Evolutionary conservation across 1,140 invertebrate species (phyloP).

Genomic region (Mizuhopecten yessoensis): DNA sequence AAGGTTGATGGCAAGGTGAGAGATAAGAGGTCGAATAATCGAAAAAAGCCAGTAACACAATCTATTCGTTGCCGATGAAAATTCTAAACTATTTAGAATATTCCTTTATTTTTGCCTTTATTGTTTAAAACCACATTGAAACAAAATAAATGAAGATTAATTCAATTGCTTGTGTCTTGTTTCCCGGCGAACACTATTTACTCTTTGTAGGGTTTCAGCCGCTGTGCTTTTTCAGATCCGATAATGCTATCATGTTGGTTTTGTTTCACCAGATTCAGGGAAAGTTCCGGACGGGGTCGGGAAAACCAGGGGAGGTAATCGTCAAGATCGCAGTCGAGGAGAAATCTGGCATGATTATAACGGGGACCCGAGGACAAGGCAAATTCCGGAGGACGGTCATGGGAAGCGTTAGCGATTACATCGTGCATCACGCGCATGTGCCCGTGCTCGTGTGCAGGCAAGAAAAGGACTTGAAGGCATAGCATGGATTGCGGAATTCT

Average conservation of each 20-base stretch:
- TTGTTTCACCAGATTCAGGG: not conserved
- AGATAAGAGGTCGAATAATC: not conserved
- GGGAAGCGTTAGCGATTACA: conserved; percentile 73
- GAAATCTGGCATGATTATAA: conserved; percentile 65
- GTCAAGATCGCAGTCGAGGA: conserved; percentile 66
- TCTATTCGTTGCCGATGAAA: no score
- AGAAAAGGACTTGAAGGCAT: conserved; percentile 3
- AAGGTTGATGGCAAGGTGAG: conserved; percentile 57
- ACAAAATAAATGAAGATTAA: no score
- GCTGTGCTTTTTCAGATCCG: no score
- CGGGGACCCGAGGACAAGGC: conserved; percentile 68
- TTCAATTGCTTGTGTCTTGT: no score
- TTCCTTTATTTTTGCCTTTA: no score
- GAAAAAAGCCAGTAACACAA: no score
- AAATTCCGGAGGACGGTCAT: conserved; percentile 66
- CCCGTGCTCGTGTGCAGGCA: conserved; percentile 64
- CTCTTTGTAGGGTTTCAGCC: no score
- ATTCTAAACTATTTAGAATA: no score
- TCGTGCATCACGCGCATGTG: conserved; percentile 67
- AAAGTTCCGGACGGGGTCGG: not conserved
- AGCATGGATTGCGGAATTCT: not conserved
- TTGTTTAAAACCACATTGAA: no score
- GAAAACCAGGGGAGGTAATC: conserved; percentile 65
- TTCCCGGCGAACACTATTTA: no score
- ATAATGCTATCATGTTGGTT: no score